Base-by-base conservation (phyloP, 1,140 invertebrate species). In the Nasonia vitripennis region DNA sequence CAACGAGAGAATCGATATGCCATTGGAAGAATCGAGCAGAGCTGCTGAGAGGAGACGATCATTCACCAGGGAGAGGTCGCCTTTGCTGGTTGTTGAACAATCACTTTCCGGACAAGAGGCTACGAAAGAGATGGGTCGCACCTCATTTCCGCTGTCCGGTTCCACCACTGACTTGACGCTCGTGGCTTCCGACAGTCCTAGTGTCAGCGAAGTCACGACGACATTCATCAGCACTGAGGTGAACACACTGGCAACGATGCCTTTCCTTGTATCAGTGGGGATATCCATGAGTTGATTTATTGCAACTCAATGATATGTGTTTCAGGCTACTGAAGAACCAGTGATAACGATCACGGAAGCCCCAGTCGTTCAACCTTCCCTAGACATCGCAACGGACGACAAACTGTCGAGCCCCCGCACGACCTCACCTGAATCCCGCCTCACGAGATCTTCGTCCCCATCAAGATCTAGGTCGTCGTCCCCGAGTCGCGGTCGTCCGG, bases 391-490 rank as follows among this genome's bases (percentile, higher is more conserved):
- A 6, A 20, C 17, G 17, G 55, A 62, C 17, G 55, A 62, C 17
- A 62, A 62, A 62, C 17, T 20, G 17, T n/a, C 55, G 55, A 62
- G 20, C 55, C 6, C 14, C 12, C 51, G 51, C 4, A 14, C 55
- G 55, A 62, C 6, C 17, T 62, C 55, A 62, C 55, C 55, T 17
- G 55, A 62, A 62, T n/a, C 55, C 55, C 55, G 17, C 17, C 55
- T 20, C 17, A 17, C 55, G 6, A 62, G 37, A 71, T 70, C 51
- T n/a, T 48, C 48, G 45, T 20, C 82, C 31, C 51, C 48, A 23
- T 88, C 90, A 23, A 89, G 90, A 45, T 92, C 91, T 4, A 87
- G 89, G 41, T 91, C 92, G 5, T 20, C 88, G 0, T 91, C 91
- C 1, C 91, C 90, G 6, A 85, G 86, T 55, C 78, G 86, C 68